These are phyloP conservation scores for Epizoanthus scotinus DNA, from an alignment of 92 coral and sea anemone species.

Conservation along the genomic window DNA sequence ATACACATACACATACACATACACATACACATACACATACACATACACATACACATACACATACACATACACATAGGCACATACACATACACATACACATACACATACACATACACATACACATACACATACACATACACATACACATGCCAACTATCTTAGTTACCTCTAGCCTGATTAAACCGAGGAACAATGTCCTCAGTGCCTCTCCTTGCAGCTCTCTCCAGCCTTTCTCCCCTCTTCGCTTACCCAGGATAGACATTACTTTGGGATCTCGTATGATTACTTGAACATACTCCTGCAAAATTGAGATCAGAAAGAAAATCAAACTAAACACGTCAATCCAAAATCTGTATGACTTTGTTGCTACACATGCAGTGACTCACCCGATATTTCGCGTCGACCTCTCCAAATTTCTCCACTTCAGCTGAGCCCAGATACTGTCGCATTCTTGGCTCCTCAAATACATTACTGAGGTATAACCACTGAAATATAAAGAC, in stretches of 20 bases:
- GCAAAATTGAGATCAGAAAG: background rate
- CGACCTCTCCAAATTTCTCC: conserved; percentile 61
- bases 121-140: background rate
- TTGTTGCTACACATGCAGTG: background rate
- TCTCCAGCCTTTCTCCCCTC: conserved; percentile 94
- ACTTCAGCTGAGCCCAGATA: conserved; percentile 51
- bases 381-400: conserved; percentile 83
- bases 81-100: too few species aligned
- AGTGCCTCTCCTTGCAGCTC: conserved; percentile 90
- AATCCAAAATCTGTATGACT: background rate
- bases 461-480: conserved; percentile 84
- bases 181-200: conserved; percentile 58
- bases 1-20: too few species aligned
- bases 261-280: conserved; percentile 80
- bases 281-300: conserved; percentile 80
- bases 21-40: too few species aligned
- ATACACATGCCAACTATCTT: background rate
- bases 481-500: conserved; percentile 72
- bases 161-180: conserved; percentile 80
- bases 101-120: too few species aligned
- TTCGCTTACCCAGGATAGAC: conserved; percentile 75
- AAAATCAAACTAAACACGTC: background rate
- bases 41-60: too few species aligned
- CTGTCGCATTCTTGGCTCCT: conserved; percentile 63
- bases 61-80: too few species aligned